Evolutionary conservation across 1,140 invertebrate species (phyloP).

Genomic region (Limonius californicus): DNA sequence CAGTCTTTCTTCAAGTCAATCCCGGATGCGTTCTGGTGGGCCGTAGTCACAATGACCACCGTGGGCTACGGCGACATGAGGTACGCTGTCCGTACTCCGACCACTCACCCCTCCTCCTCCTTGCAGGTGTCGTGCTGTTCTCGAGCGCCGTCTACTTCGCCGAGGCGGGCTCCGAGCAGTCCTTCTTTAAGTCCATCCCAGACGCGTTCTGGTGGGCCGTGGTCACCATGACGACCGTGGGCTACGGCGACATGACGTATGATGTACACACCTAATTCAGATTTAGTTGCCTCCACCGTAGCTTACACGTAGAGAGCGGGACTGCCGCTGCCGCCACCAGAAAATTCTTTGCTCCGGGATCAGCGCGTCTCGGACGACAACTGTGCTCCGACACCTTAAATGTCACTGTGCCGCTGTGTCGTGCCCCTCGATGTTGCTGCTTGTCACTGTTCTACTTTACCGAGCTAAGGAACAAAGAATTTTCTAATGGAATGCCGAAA

Average conservation of each 20-base stretch:
- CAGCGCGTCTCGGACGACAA: not conserved
- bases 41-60: slow-evolving; percentile 89
- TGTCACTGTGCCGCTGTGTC: slow-evolving; percentile 15
- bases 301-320: slow-evolving; percentile 18
- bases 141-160: slow-evolving; percentile 99
- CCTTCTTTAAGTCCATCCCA: slow-evolving; percentile 98
- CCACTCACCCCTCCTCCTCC: slow-evolving; percentile 49
- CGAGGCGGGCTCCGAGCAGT: slow-evolving; percentile 94
- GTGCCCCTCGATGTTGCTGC: slow-evolving; percentile 14
- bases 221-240: slow-evolving; percentile 99
- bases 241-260: slow-evolving; percentile 99
- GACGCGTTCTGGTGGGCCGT: slow-evolving; percentile 99
- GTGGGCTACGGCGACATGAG: slow-evolving; percentile 98
- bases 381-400: slow-evolving; percentile 9
- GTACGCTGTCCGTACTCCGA: slow-evolving; percentile 55
- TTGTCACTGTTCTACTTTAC: slow-evolving; percentile 7
- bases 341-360: slow-evolving; percentile 46
- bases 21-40: slow-evolving; percentile 97
- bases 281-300: slow-evolving; percentile 52
- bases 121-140: slow-evolving; percentile 98
- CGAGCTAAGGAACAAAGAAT: slow-evolving; percentile 47
- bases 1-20: slow-evolving; percentile 97
- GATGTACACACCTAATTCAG: slow-evolving; percentile 71
- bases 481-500: slow-evolving; percentile 40
- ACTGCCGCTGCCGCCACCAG: slow-evolving; percentile 25